These are phyloP conservation scores for Drosophila tanythrix DNA, from an alignment of 2,888 invertebrate species.

Conservation along the genomic window DNA sequence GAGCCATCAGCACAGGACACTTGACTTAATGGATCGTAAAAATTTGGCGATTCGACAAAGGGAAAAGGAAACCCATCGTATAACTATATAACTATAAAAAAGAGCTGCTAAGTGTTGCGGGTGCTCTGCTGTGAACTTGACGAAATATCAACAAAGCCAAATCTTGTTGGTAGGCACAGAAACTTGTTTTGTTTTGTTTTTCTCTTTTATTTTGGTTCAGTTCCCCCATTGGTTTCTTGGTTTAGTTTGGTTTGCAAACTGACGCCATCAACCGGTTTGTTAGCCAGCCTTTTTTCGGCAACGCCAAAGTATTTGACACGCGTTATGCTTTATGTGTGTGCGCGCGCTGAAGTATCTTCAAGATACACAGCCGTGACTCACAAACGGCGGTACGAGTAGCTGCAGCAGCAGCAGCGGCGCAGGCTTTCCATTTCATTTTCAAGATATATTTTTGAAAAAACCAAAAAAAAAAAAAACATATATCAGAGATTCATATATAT, in stretches of 20 bases:
- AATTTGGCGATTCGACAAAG: slow-evolving; percentile 23
- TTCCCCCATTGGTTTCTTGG: slow-evolving; percentile 36
- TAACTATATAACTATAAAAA: background rate
- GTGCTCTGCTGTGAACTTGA: slow-evolving; percentile 50
- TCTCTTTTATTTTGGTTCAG: slow-evolving; percentile 16
- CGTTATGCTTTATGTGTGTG: slow-evolving; percentile 30
- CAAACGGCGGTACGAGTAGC: slow-evolving; percentile 32
- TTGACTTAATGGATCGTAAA: slow-evolving; percentile 59
- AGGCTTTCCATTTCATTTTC: slow-evolving; percentile 65
- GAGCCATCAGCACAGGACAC: slow-evolving; percentile 59
- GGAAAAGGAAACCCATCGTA: slow-evolving; percentile 8
- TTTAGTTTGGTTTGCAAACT: slow-evolving; percentile 55
- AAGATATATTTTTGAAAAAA: slow-evolving; percentile 41
- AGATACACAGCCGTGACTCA: slow-evolving; percentile 55
- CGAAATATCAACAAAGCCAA: slow-evolving; percentile 19
- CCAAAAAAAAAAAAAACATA: slow-evolving; percentile 43
- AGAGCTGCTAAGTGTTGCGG: slow-evolving; percentile 1
- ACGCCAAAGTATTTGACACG: slow-evolving; percentile 48
- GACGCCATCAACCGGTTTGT: slow-evolving; percentile 82
- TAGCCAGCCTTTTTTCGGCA: slow-evolving; percentile 52
- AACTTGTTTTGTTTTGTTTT: slow-evolving; percentile 50
- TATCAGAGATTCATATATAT: slow-evolving; percentile 14
- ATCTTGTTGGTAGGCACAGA: slow-evolving; percentile 33
- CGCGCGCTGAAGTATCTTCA: slow-evolving; percentile 45
- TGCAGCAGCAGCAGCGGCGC: slow-evolving; percentile 29